Base-by-base conservation (phyloP, 2,797 vertebrate genomes). In the Sebastes aleutianus region DNA sequence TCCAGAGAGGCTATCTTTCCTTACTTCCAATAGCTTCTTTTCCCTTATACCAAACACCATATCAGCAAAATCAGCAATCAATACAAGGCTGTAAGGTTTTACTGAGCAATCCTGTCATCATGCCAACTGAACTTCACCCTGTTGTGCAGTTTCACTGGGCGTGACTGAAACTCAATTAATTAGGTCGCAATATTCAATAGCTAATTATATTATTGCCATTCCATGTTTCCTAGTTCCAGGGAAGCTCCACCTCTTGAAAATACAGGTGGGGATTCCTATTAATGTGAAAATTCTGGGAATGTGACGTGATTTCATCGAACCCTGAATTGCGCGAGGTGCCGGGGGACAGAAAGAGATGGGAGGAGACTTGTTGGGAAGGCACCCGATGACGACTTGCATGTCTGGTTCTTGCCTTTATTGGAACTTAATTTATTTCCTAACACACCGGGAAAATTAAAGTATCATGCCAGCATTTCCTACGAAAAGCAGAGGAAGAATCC, bases 381-480 rank as follows among this genome's bases (percentile, higher is more conserved):
- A 62, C 32, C 36, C 11, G 13, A 72, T 34, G 59, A 73, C 32
- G 72, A 80, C 74, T 79, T 68, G 70, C 24, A 34, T 12, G 62
- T 82, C 85, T 32, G 73, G 78, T 87, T 90, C 22, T 78, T 3
- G 18, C 31, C 18, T 74, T 61, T 0, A 13, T 5, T 56, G 13
- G 59, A 62, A 79, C 8, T 50, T 9, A 29, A 18, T 3, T 1
- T 5, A 61, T 73, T 74, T 87, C 61, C 69, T 8, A 26, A 74
- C 29, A 76, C 54, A 72, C 22, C 22, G 61, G 20, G 8, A 79
- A 39, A 79, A 8, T 14, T 1, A 72, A 56, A 64, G 13, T 8
- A 10, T 26, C 10, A 4, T 26, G 26, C 1, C 0, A 75, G n/a
- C 11, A 27, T 56, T 80, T 75, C 36, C 53, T 5, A 14, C 1